Evolutionary conservation across 1,140 invertebrate species (phyloP), one percentile per base, ranked within the genome.

Genomic region (Drosophila tsacasi): DNA sequence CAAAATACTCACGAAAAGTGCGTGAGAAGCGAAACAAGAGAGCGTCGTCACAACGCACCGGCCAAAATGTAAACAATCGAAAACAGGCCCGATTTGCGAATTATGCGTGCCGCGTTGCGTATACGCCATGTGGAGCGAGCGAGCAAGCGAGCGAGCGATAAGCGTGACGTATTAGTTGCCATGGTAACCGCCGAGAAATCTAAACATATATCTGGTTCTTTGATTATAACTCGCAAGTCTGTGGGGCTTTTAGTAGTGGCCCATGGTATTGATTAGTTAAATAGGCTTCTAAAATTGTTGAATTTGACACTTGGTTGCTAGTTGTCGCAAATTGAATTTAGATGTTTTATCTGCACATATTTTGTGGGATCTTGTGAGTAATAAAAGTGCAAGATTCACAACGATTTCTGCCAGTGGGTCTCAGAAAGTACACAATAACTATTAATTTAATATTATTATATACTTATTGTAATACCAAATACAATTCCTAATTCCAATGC

Each of bases 41-140:
- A 69, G 49, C 27, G 40, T n/a, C n/a, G n/a, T 30, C 15, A 50
- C 15, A 42, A 27, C 30, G 47, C 21, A 25, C 30, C 25, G 35
- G 57, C 64, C 66, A 82, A 69, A 86, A 87, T 65, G 84, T 86
- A 86, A 86, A 86, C 83, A 86, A 86, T 69, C 62, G 61, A 69
- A 80, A 66, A 77, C 64, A 83, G 84, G 73, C 76, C 68, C 83
- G 72, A n/a, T 79, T 73, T 27, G 78, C 83, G 39, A 66, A 71
- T 57, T 76, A 47, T 85, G 81, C 73, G 81, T 81, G 61, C 52
- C 58, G 40, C 30, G 54, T 59, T 76, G 62, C 63, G 83, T 79
- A 77, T 67, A 59, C 59, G 44, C 65, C 23, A 39, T 60, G 76
- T 71, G 64, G 30, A 54, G 50, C n/a, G n/a, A n/a, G n/a, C n/a